These are phyloP conservation scores for Pseudochirops cupreus DNA, from an alignment of 2,797 vertebrate species.

Conservation along the genomic window DNA sequence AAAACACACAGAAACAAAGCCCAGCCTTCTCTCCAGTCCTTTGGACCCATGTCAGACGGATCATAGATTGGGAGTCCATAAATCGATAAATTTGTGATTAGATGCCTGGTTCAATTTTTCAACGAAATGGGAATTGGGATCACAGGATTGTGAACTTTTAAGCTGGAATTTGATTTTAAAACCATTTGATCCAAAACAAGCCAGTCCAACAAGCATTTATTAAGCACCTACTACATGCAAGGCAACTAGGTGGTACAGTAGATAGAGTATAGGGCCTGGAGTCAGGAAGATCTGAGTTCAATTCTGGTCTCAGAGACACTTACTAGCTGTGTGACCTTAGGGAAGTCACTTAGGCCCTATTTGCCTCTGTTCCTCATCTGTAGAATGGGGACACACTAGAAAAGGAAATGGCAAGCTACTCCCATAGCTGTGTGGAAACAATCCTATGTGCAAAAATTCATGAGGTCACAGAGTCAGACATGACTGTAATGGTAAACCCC, in stretches of 20 bases:
- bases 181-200: not conserved
- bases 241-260: not conserved
- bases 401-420: not conserved
- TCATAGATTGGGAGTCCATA: not conserved
- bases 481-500: not conserved
- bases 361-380: not conserved
- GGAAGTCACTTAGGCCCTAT: not conserved
- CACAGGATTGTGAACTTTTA: not conserved
- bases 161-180: not conserved
- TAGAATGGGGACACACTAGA: not conserved
- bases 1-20: slow-evolving; percentile 11
- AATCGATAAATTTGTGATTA: not conserved
- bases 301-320: not conserved
- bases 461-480: too few relatives aligned
- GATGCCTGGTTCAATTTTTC: not conserved
- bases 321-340: not conserved
- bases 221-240: not conserved
- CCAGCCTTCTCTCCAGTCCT: not conserved
- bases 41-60: slow-evolving; percentile 1
- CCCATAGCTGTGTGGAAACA: not conserved
- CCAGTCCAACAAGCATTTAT: not conserved
- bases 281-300: not conserved
- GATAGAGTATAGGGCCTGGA: not conserved
- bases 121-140: not conserved
- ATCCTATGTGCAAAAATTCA: not conserved